Evolutionary conservation across 1,140 invertebrate genomes (phyloP), one percentile per base, ranked within the genome.

Genomic region (Bombyx mori): DNA sequence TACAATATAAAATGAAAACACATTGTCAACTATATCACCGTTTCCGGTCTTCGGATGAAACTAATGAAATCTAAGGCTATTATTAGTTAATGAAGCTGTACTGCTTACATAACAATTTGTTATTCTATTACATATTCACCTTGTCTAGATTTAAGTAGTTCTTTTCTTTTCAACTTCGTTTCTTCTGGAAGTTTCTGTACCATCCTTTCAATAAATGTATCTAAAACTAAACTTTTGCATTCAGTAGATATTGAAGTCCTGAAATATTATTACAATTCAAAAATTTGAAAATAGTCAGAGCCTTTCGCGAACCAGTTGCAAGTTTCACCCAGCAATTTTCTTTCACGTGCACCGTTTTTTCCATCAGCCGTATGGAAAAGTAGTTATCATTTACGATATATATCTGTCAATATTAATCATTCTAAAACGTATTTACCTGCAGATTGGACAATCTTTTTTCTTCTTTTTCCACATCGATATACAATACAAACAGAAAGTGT

Each of bases 401-500:
- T 4, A 8, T 18, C 3, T 18, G 9, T 12, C 2, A 51, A 8
- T 51, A 51, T 49, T 56, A 49, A 35, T 3, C n/a, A 52, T 42
- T 35, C 10, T 45, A 9, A 56, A 1, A 9, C 47, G 12, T 52
- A 3, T 58, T 59, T 61, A 82, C 72, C 92, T 86, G 78, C 94
- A 96, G 52, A 93, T 90, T 0, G 94, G 94, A 79, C 95, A 96
- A 7, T 92, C 90, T 35, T 88, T 91, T 63, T 92, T 92, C 59
- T 92, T 94, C 49, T 91, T 91, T 63, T 90, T 91, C 95, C 95
- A 96, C 52, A 84, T 77, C 0, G 82, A 73, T 44, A 96, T 94
- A 71, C 95, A 96, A 63, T 90, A 88, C 42, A 91, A 82, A 74
- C 95, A 96, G 71, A 94, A 96, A 1, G 92, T 93, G 65, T 96